A percentile compares a stretch with the other conserved stretches of the same genome.
These are phyloP conservation scores for Siniperca knerii DNA, from an alignment of 2,113 vertebrate genomes.

Conservation along the genomic window DNA sequence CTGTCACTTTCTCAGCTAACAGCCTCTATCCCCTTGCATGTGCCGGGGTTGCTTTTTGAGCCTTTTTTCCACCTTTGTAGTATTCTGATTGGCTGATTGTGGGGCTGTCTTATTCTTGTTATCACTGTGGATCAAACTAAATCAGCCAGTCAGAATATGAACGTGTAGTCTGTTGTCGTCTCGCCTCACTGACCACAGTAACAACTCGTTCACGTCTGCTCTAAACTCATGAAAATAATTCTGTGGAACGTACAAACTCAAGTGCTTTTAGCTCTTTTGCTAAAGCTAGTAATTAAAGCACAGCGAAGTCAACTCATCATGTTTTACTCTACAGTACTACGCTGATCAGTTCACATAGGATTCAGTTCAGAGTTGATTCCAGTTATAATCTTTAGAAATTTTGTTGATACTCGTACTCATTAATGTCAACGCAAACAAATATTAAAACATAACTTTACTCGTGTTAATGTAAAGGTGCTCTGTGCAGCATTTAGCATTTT, in stretches of 20 bases:
- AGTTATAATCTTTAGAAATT: background rate
- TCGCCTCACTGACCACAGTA: constrained; percentile 59
- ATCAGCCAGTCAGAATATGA: constrained; percentile 85
- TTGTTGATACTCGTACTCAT: background rate
- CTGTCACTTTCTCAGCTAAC: constrained; percentile 58
- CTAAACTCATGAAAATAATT: constrained; percentile 16
- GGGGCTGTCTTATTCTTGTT: constrained; percentile 68
- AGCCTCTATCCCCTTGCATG: constrained; percentile 57
- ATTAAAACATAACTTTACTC: background rate
- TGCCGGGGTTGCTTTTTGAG: constrained; percentile 23
- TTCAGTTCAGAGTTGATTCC: background rate
- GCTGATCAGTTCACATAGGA: background rate
- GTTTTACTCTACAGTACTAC: background rate
- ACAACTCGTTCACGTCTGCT: background rate
- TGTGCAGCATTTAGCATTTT: background rate
- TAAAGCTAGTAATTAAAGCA: background rate
- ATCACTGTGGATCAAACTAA: constrained; percentile 57
- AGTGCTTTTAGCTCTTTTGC: background rate
- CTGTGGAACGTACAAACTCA: constrained; percentile 1
- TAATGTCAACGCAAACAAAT: background rate
- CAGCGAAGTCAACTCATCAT: background rate
- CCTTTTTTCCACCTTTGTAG: constrained; percentile 30
- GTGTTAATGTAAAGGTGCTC: too few species aligned
- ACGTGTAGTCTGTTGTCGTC: constrained; percentile 38
- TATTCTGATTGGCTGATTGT: constrained; percentile 89